These are phyloP conservation scores for Bicyclus anynana DNA, from an alignment of 1,140 invertebrate genomes.

Conservation along the genomic window DNA sequence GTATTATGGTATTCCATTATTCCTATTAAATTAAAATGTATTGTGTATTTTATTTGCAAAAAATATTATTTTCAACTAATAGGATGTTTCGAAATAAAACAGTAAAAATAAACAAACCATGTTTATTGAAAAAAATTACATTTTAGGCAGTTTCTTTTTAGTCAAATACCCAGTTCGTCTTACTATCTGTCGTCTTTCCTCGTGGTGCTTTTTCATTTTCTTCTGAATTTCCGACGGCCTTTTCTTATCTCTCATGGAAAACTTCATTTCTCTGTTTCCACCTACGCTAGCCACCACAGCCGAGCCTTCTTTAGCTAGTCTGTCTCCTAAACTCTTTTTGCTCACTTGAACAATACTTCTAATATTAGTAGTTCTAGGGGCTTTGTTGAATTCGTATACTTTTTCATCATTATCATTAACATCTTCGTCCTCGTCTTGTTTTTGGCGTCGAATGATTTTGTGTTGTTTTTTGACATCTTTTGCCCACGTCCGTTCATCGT, in stretches of 20 bases:
- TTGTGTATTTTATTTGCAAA: too few relatives aligned
- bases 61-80: too few relatives aligned
- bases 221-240: slow-evolving; percentile 75
- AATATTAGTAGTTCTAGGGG: slow-evolving; percentile 44
- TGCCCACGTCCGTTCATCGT: slow-evolving; percentile 87
- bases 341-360: slow-evolving; percentile 62
- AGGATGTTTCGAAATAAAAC: too few relatives aligned
- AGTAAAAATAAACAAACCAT: background rate
- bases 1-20: too few relatives aligned
- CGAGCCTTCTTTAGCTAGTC: slow-evolving; percentile 80
- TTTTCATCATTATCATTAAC: slow-evolving; percentile 30
- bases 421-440: slow-evolving; percentile 54
- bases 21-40: too few relatives aligned
- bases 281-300: slow-evolving; percentile 79
- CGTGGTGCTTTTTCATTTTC: slow-evolving; percentile 81
- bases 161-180: slow-evolving; percentile 79
- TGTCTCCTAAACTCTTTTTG: slow-evolving; percentile 84
- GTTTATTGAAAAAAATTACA: slow-evolving; percentile 27
- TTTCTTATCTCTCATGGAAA: slow-evolving; percentile 76
- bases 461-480: slow-evolving; percentile 89
- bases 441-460: slow-evolving; percentile 62
- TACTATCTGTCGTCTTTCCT: slow-evolving; percentile 84
- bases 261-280: slow-evolving; percentile 88
- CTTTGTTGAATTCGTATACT: slow-evolving; percentile 37
- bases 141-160: slow-evolving; percentile 55